Conservation (phyloP, 2,113 vertebrate genomes). For the Tachycineta bicolor region DNA sequence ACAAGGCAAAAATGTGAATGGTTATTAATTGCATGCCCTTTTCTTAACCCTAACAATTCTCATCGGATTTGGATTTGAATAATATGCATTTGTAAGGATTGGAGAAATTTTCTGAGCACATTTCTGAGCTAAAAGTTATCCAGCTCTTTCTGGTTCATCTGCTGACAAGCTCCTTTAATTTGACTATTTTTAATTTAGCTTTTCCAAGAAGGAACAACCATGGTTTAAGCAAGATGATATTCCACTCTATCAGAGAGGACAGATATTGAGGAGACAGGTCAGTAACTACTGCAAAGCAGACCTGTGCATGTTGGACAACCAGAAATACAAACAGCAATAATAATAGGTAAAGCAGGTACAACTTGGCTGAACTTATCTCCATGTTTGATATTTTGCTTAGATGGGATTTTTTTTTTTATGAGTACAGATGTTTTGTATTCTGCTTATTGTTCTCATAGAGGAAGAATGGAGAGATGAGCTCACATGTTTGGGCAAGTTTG, state of each 20-base stretch:
- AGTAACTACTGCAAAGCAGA: background rate
- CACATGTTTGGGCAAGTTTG: background rate
- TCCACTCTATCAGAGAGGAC: background rate
- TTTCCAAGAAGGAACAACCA: background rate
- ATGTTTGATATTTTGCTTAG: background rate
- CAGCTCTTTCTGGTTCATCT: background rate
- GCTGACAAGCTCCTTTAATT: background rate
- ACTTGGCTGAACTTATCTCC: background rate
- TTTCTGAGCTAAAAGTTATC: background rate
- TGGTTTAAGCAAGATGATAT: background rate
- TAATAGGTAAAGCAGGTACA: fast-evolving
- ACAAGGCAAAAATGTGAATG: background rate
- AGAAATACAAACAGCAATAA: background rate
- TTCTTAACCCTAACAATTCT: background rate
- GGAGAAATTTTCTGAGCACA: background rate
- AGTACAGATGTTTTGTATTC: background rate
- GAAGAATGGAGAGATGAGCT: background rate
- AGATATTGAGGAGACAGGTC: background rate
- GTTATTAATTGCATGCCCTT: background rate
- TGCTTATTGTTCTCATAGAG: background rate
- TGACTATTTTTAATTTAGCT: background rate
- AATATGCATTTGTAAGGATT: background rate
- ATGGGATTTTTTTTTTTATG: background rate
- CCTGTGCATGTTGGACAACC: fast-evolving
- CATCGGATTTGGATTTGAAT: background rate